Evolutionary conservation across 2,888 invertebrate genomes (phyloP), one percentile per base, ranked within the genome.

Genomic region (Physocephala rufipes): DNA sequence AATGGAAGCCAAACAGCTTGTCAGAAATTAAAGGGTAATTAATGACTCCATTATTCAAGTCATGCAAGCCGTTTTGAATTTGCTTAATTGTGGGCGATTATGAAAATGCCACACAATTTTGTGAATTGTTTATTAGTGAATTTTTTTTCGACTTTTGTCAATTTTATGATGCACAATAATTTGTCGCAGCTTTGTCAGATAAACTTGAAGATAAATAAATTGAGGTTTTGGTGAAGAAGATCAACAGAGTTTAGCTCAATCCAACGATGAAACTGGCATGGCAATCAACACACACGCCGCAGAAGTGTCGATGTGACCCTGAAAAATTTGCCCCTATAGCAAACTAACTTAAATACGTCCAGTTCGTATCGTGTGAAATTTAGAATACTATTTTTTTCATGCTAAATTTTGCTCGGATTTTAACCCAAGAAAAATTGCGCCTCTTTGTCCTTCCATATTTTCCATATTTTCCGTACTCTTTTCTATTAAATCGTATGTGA

Each of bases 11-110:
- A 30, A 63, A 4, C 73, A 12, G 36, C 63, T 15, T 76, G 76
- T 77, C 77, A 77, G 79, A 78, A 82, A 82, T 83, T 83, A 82
- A 79, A 80, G 79, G 77, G 76, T 82, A 82, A 83, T 82, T 81
- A 83, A 83, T 83, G 79, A 78, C 76, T 70, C 74, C 78, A 82
- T 82, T 82, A 82, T 76, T 82, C 77, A 83, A 76, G 63, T 43
- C 36, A 28, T 49, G 43, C 30, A n/a, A n/a, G n/a, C 13, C 49
- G 61, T 24, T 24, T 16, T 30, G 28, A 15, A 43, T 26, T 36
- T 36, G 9, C 16, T 49, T 53, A 19, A 30, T 49, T 16, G 61
- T 61, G 43, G 58, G 61, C 28, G 67, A 45, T 24, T 51, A 63
- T 43, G 67, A 64, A 30, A 30, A 30, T 64, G 68, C 63, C 70